Evolutionary conservation across 2,797 vertebrate species (phyloP).

Genomic region (Anniella stebbinsi): DNA sequence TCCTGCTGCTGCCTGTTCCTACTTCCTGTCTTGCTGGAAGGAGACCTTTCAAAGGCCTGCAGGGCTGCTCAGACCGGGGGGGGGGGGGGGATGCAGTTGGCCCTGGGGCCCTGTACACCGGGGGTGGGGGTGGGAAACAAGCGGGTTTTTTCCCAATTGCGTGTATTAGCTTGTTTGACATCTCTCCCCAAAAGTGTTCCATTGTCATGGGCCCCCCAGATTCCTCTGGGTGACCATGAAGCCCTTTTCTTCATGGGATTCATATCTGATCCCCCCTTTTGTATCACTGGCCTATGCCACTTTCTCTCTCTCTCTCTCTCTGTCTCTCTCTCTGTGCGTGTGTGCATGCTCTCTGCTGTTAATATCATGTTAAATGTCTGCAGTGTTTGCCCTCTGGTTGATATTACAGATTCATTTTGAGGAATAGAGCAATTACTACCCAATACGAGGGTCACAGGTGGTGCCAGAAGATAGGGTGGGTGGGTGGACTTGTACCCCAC

Average conservation of each 20-base stretch:
- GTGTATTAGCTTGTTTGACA: no score
- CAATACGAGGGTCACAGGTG: not conserved
- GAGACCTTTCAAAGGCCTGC: not conserved
- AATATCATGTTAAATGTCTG: not conserved
- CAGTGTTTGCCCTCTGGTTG: not conserved
- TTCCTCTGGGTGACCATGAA: no score
- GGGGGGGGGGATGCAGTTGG: no score
- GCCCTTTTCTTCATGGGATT: not conserved
- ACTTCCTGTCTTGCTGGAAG: not conserved
- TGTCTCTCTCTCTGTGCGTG: no score
- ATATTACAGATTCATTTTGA: not conserved
- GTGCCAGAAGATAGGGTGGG: not conserved
- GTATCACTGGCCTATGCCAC: not conserved
- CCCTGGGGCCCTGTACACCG: no score
- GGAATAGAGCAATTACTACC: not conserved
- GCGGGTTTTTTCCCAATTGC: no score
- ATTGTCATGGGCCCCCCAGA: no score
- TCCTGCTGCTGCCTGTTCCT: no score
- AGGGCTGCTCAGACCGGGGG: not conserved
- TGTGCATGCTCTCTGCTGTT: not conserved
- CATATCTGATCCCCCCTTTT: not conserved
- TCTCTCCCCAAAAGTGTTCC: no score
- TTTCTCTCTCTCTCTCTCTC: not conserved
- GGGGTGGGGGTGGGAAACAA: no score
- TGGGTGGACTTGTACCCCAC: not conserved